Evolutionary conservation across 2,797 vertebrate genomes (phyloP).

Genomic region (Cyclopterus lumpus): DNA sequence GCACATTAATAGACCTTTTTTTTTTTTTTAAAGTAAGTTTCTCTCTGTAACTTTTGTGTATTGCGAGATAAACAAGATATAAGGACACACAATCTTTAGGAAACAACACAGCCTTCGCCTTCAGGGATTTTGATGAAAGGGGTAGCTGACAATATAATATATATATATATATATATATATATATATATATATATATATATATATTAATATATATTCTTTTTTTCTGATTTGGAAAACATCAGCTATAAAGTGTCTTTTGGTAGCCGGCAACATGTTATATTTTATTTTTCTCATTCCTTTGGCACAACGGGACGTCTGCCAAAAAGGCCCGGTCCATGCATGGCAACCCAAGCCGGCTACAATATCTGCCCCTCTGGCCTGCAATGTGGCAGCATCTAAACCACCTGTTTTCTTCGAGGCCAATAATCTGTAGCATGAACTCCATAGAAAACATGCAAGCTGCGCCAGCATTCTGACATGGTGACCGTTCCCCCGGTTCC

Average conservation of each 20-base stretch:
- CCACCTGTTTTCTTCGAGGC: constrained; percentile 44
- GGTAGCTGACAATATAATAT: no score
- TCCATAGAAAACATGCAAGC: constrained; percentile 39
- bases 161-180: no score
- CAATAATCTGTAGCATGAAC: constrained; percentile 3
- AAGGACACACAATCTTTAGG: not conserved
- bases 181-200: no score
- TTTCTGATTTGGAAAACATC: not conserved
- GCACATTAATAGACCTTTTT: not conserved
- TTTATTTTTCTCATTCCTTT: not conserved
- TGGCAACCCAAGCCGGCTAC: not conserved
- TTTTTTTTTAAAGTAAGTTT: not conserved
- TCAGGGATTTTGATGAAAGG: not conserved
- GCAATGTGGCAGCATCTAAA: constrained; percentile 24
- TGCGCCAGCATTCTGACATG: constrained; percentile 38
- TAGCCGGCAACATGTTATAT: not conserved
- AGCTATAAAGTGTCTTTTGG: not conserved
- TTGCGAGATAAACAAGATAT: not conserved
- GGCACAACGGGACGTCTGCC: not conserved
- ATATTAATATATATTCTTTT: not conserved
- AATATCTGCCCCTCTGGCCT: not conserved
- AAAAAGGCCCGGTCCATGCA: no score
- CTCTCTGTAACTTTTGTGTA: not conserved
- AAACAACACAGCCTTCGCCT: not conserved
- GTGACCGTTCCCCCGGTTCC: constrained; percentile 2